Conservation (phyloP, 2,888 invertebrate species). For the Drosophila flavopinicola region DNA sequence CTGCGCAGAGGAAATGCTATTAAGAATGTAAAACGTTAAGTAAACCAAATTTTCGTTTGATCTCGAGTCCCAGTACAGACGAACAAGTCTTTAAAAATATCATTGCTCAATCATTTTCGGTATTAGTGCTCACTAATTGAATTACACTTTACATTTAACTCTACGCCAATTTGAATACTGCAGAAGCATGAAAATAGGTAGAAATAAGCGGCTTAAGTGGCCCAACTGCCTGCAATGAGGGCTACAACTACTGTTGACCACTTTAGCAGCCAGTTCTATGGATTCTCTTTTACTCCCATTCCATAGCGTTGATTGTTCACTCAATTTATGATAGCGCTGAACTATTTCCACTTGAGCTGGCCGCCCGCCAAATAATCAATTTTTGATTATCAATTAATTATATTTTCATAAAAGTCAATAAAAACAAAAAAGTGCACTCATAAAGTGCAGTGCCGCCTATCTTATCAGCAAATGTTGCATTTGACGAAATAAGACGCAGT, state of each 20-base stretch:
- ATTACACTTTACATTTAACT: not conserved
- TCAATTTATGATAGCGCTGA: constrained; percentile 1
- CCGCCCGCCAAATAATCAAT: constrained; percentile 42
- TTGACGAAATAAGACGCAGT: constrained; percentile 60
- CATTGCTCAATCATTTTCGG: not conserved
- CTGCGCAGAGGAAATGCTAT: no score
- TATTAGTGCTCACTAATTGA: not conserved
- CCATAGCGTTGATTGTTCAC: constrained; percentile 1
- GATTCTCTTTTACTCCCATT: constrained; percentile 16
- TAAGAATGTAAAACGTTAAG: no score
- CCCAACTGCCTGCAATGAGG: not conserved
- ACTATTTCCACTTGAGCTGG: constrained; percentile 6
- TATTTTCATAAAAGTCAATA: constrained; percentile 54
- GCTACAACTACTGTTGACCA: constrained; percentile 32
- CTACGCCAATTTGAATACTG: constrained; percentile 2
- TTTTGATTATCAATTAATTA: constrained; percentile 75
- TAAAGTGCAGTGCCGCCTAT: constrained; percentile 39
- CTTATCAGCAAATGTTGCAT: constrained; percentile 47
- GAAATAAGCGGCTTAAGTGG: constrained; percentile 43
- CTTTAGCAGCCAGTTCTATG: constrained; percentile 38
- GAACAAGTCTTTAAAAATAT: not conserved
- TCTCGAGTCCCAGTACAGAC: not conserved
- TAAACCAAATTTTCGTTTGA: no score
- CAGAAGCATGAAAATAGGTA: constrained; percentile 20
- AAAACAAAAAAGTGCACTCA: constrained; percentile 5